Percentiles rank a stretch among this genome's conserved stretches.
Evolutionary conservation across 2,113 vertebrate genomes (phyloP).

Genomic region (Pseudorasbora parva): DNA sequence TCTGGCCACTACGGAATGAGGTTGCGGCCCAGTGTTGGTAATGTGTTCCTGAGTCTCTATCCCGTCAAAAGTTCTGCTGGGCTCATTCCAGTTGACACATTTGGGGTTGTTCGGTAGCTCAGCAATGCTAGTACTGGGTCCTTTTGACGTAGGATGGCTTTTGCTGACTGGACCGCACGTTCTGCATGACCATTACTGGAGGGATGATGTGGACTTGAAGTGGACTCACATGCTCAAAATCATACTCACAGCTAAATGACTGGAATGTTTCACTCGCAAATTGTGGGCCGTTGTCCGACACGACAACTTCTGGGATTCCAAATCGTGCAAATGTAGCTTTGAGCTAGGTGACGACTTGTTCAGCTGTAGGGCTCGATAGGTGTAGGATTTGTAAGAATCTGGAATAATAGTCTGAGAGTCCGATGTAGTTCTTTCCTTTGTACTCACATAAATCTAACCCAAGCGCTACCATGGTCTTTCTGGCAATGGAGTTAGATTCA

Average conservation of each 20-base stretch:
- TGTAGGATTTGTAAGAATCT: slow-evolving; percentile 46
- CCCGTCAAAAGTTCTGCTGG: slow-evolving; percentile 35
- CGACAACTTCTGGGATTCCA: slow-evolving; percentile 32
- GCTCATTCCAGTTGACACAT: not conserved
- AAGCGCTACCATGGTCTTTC: too few species aligned
- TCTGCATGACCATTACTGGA: too few species aligned
- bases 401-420: slow-evolving; percentile 34
- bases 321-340: slow-evolving; percentile 38
- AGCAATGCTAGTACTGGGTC: too few species aligned
- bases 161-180: too few species aligned
- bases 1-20: not conserved
- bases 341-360: not conserved
- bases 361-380: slow-evolving; percentile 9
- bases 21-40: not conserved
- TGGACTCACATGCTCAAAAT: too few species aligned
- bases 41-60: not conserved
- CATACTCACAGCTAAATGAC: not conserved
- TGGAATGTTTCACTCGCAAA: slow-evolving; percentile 22
- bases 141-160: too few species aligned
- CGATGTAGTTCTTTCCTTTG: too few species aligned
- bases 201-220: too few species aligned
- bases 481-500: too few species aligned
- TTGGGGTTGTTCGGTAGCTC: too few species aligned
- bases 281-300: slow-evolving; percentile 31
- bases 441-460: too few species aligned